Conservation (phyloP, 1,140 invertebrate species). For the Argopecten irradians region DNA sequence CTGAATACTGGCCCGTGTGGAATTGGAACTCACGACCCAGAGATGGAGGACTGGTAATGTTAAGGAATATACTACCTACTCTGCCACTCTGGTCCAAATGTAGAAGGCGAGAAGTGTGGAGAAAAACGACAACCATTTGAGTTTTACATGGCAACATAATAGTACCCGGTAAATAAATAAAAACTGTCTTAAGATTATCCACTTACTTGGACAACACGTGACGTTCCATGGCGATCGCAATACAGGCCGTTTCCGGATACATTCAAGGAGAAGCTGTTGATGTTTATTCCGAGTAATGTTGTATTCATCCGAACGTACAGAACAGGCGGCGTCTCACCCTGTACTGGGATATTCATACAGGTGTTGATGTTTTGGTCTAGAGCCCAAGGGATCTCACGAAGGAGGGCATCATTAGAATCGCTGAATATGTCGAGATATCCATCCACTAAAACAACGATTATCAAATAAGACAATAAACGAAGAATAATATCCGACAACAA, state of each 20-base stretch:
- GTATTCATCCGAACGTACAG: slow-evolving; percentile 47
- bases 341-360: slow-evolving; percentile 42
- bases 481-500: too few relatives aligned
- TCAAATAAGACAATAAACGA: too few relatives aligned
- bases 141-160: background rate
- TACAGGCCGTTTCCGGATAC: slow-evolving; percentile 39
- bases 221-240: slow-evolving; percentile 25
- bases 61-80: background rate
- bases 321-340: slow-evolving; percentile 41
- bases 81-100: too few relatives aligned
- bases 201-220: slow-evolving; percentile 42
- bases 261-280: slow-evolving; percentile 34
- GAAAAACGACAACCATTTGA: background rate
- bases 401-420: background rate
- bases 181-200: too few relatives aligned
- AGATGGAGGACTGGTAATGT: too few relatives aligned
- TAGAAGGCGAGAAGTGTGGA: background rate
- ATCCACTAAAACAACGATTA: slow-evolving; percentile 33
- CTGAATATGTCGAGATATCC: slow-evolving; percentile 46
- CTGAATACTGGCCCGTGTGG: background rate
- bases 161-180: background rate
- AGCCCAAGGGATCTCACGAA: background rate
- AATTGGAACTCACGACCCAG: too few relatives aligned
- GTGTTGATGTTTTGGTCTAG: slow-evolving; percentile 30
- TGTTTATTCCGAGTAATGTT: slow-evolving; percentile 34